Percentiles rank a stretch among this genome's conserved stretches.
Conservation (phyloP, 2,888 invertebrate genomes). For the Spilosoma lubricipeda region DNA sequence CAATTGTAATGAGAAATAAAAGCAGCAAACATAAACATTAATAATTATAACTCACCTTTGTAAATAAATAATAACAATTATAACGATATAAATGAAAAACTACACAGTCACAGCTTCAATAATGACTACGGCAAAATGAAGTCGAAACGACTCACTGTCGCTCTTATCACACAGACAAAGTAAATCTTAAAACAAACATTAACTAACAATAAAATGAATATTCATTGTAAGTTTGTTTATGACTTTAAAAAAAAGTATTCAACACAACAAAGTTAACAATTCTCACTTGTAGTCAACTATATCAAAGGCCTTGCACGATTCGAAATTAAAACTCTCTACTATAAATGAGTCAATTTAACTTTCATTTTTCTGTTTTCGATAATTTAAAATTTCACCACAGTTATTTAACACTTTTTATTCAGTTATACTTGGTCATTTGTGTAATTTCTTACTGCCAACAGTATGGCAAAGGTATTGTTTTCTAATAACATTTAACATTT, state of each 20-base stretch:
- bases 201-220: neutral
- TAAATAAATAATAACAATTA: conserved; percentile 20
- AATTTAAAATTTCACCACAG: neutral
- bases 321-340: neutral
- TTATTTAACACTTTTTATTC: neutral
- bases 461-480: neutral
- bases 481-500: neutral
- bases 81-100: conserved; percentile 14
- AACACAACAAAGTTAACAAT: neutral
- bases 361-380: neutral
- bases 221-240: conserved; percentile 17
- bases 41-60: conserved; percentile 21
- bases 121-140: conserved; percentile 35
- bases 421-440: neutral
- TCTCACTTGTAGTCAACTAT: neutral
- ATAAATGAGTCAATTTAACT: neutral
- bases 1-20: conserved; percentile 1
- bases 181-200: conserved; percentile 15
- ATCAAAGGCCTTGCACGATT: neutral
- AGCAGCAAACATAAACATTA: conserved; percentile 13
- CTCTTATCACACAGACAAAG: conserved; percentile 17
- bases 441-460: neutral
- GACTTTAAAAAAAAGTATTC: neutral
- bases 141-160: conserved; percentile 12
- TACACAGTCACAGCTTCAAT: conserved; percentile 31